phyloP scores from a whole-genome alignment of 2,888 invertebrate species.

The Lydus trimaculatus region DNA sequence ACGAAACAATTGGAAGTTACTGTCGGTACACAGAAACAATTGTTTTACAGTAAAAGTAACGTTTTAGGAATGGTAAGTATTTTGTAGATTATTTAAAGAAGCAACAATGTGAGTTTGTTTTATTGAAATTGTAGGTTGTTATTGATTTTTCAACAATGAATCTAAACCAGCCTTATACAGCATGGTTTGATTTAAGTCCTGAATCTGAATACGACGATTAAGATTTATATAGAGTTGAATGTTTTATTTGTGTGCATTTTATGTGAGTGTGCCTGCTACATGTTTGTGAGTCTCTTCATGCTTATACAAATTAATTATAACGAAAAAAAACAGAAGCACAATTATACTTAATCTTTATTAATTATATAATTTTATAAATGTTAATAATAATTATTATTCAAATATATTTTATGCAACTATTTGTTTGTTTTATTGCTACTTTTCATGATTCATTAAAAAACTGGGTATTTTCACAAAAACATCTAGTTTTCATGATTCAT shows the following conservation, averaged over 20 bases:
- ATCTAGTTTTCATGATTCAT: too few relatives aligned
- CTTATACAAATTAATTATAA: not conserved
- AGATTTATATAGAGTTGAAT: slow-evolving; percentile 11
- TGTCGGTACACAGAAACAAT: slow-evolving; percentile 87
- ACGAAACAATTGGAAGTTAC: slow-evolving; percentile 82
- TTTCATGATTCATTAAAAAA: too few relatives aligned
- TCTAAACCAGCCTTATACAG: slow-evolving; percentile 73
- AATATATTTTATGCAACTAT: slow-evolving; percentile 11
- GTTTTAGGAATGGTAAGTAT: slow-evolving; percentile 77
- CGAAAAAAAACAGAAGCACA: not conserved
- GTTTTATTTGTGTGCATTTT: slow-evolving; percentile 11
- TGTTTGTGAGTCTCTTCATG: not conserved
- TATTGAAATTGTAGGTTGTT: slow-evolving; percentile 65
- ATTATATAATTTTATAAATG: slow-evolving; percentile 7
- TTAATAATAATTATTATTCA: not conserved
- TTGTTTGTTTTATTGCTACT: not conserved
- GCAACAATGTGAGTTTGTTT: not conserved
- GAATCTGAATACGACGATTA: slow-evolving; percentile 30
- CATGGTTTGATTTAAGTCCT: slow-evolving; percentile 73
- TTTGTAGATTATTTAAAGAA: not conserved
- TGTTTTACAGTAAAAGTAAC: slow-evolving; percentile 81
- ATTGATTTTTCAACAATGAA: slow-evolving; percentile 74
- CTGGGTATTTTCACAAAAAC: too few relatives aligned
- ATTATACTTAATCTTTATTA: not conserved
- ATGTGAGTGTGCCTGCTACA: slow-evolving; percentile 1